These are phyloP conservation scores for Carcharodon carcharias DNA, from an alignment of 2,797 vertebrate species.

Conservation along the genomic window DNA sequence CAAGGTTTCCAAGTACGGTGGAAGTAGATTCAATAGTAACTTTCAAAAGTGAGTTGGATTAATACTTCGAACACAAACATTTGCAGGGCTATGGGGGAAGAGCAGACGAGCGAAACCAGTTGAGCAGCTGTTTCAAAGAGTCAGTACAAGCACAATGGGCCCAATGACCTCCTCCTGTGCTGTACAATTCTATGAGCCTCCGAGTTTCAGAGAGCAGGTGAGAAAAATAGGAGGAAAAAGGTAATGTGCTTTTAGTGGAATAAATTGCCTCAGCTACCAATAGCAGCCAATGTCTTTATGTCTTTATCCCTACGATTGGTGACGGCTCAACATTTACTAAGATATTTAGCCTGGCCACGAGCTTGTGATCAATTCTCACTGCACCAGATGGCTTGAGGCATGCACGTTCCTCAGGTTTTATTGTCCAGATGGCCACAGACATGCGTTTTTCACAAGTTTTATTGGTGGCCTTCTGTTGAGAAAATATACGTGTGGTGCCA, in stretches of 20 bases:
- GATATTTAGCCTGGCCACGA: background rate
- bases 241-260: background rate
- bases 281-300: background rate
- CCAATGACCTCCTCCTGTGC: background rate
- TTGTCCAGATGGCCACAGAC: background rate
- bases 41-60: background rate
- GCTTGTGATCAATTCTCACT: background rate
- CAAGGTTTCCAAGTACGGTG: too few species aligned
- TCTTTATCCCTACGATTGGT: background rate
- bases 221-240: background rate
- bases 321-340: background rate
- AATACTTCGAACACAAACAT: background rate
- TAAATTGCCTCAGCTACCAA: too few species aligned
- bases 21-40: background rate
- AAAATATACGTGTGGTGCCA: background rate
- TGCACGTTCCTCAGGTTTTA: background rate
- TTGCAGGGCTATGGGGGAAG: background rate
- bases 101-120: background rate
- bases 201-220: background rate
- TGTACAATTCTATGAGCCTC: background rate
- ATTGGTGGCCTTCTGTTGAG: conserved; percentile 19
- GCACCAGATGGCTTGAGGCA: conserved; percentile 9
- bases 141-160: background rate
- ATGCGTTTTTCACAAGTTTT: background rate
- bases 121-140: background rate